Evolutionary conservation across 2,888 invertebrate genomes (phyloP).

Genomic region (Acanthopleura granulata): DNA sequence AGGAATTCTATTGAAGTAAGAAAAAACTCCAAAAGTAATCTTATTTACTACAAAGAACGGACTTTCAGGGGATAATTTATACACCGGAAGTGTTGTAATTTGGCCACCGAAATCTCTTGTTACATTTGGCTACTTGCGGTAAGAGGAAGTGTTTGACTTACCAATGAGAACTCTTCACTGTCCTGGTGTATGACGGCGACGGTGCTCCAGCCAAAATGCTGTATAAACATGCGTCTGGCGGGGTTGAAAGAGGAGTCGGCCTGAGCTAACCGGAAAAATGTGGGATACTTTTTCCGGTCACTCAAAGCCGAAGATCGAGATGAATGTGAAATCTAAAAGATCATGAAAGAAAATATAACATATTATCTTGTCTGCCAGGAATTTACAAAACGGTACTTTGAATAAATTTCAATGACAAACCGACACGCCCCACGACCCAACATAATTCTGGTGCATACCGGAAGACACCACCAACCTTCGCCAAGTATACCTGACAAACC

Average conservation of each 20-base stretch:
- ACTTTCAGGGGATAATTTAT: no score
- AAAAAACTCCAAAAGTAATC: no score
- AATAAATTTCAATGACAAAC: not conserved
- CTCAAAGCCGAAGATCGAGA: slow-evolving; percentile 90
- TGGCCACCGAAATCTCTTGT: no score
- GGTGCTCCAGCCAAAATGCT: slow-evolving; percentile 85
- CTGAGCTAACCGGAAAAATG: slow-evolving; percentile 90
- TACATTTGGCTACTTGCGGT: no score
- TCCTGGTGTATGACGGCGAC: slow-evolving; percentile 90
- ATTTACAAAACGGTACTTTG: not conserved
- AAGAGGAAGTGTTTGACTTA: slow-evolving; percentile 35
- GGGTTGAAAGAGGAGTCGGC: slow-evolving; percentile 92
- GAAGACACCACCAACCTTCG: no score
- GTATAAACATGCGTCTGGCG: slow-evolving; percentile 87
- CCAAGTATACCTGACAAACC: no score
- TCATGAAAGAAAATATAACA: slow-evolving; percentile 1
- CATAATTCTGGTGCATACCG: no score
- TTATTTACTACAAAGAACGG: no score
- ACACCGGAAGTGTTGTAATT: no score
- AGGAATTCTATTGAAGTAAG: no score
- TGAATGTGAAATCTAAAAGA: slow-evolving; percentile 85
- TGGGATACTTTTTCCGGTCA: slow-evolving; percentile 88
- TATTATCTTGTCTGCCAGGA: slow-evolving; percentile 5
- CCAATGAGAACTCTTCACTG: slow-evolving; percentile 85
- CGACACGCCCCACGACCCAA: no score